A percentile compares a stretch with the other conserved stretches of the same genome.
phyloP scores from a whole-genome alignment of 2,113 vertebrate genomes.

The Vimba vimba region DNA sequence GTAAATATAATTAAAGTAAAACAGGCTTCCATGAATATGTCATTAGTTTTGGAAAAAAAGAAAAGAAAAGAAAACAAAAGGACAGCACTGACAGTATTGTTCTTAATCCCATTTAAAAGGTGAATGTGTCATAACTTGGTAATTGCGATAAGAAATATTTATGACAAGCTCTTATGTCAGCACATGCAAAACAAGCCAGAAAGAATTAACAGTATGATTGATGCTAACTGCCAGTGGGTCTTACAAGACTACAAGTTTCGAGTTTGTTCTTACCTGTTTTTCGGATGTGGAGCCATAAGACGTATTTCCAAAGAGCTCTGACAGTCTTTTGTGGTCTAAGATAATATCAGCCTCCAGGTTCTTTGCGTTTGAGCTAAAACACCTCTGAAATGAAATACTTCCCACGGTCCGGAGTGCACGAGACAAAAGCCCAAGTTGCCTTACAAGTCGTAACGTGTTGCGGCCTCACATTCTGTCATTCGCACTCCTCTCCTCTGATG shows the following conservation, averaged over 20 bases:
- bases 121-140: background rate
- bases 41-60: background rate
- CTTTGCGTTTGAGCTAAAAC: slow-evolving; percentile 51
- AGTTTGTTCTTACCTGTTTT: slow-evolving; percentile 40
- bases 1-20: background rate
- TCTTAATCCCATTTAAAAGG: slow-evolving; percentile 4
- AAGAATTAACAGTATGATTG: background rate
- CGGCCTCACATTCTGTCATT: slow-evolving; percentile 54
- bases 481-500: slow-evolving; percentile 53
- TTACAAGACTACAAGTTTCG: background rate
- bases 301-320: background rate
- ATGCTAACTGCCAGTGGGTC: background rate
- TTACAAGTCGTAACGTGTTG: slow-evolving; percentile 71
- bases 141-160: background rate
- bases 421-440: slow-evolving; percentile 70
- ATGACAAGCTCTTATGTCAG: slow-evolving; percentile 1
- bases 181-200: background rate
- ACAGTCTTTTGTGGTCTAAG: slow-evolving; percentile 29
- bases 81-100: background rate
- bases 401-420: slow-evolving; percentile 65
- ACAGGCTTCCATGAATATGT: background rate
- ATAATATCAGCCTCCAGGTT: slow-evolving; percentile 60
- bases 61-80: background rate
- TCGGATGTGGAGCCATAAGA: slow-evolving; percentile 43
- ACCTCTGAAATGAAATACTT: slow-evolving; percentile 67